phyloP scores from a whole-genome alignment of 2,113 vertebrate genomes.

The Scopus umbretta region DNA sequence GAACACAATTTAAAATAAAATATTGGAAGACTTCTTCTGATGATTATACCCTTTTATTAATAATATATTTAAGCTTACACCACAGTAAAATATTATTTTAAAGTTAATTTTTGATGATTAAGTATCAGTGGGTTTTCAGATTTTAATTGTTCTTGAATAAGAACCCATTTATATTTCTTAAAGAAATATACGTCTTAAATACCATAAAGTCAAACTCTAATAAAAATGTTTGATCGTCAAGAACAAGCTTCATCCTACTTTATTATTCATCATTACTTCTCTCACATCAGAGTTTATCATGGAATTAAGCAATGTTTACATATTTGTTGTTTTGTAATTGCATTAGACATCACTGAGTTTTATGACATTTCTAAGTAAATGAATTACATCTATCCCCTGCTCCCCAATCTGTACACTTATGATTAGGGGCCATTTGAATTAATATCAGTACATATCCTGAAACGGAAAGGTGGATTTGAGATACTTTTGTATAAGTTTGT shows the following conservation, averaged over 20 bases:
- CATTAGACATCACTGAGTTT: background rate
- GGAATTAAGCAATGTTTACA: background rate
- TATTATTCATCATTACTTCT: background rate
- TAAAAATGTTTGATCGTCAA: background rate
- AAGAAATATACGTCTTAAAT: background rate
- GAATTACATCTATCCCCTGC: background rate
- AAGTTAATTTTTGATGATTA: background rate
- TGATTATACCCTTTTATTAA: background rate
- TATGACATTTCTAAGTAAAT: background rate
- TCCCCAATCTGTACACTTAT: background rate
- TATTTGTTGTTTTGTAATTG: background rate
- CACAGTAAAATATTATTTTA: background rate
- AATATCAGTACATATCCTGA: background rate
- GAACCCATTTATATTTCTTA: background rate
- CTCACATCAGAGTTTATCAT: background rate
- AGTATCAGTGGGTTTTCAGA: background rate
- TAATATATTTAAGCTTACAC: background rate
- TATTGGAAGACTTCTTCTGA: background rate
- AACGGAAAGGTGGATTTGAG: background rate
- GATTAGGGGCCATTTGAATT: background rate
- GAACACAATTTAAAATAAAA: background rate
- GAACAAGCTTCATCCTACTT: background rate
- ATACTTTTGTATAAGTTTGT: background rate
- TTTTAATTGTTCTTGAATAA: background rate
- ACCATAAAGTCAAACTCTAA: background rate